Conservation (phyloP, 2,797 vertebrate species). For the Botia almorhae region DNA sequence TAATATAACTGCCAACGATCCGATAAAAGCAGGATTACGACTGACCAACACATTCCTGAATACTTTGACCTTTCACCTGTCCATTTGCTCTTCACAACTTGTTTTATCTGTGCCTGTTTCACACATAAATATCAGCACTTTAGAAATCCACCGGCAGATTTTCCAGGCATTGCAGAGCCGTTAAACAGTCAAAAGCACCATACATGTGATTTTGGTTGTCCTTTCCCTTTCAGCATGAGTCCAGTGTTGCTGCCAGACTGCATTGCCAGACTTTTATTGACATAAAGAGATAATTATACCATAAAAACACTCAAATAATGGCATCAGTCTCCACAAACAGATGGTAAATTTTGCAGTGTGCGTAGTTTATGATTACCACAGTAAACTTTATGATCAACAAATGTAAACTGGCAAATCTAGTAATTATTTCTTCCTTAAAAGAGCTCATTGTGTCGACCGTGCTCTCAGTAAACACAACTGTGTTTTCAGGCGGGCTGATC, state of each 20-base stretch:
- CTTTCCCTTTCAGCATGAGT: too few species aligned
- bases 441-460: not conserved
- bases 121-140: conserved; percentile 25
- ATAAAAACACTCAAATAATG: too few species aligned
- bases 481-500: not conserved
- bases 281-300: too few species aligned
- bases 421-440: conserved; percentile 4
- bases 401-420: not conserved
- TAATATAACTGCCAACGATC: conserved; percentile 33
- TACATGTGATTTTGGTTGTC: not conserved
- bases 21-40: conserved; percentile 49
- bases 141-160: not conserved
- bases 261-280: too few species aligned
- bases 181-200: not conserved
- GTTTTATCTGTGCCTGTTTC: conserved; percentile 31
- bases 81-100: conserved; percentile 38
- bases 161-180: not conserved
- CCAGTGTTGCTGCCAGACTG: too few species aligned
- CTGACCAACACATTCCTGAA: conserved; percentile 31
- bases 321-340: too few species aligned
- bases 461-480: not conserved
- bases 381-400: not conserved
- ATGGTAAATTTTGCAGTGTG: too few species aligned
- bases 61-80: conserved; percentile 48
- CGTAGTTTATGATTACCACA: too few species aligned